phyloP scores from a whole-genome alignment of 2,113 vertebrate genomes.

The Solea solea region DNA sequence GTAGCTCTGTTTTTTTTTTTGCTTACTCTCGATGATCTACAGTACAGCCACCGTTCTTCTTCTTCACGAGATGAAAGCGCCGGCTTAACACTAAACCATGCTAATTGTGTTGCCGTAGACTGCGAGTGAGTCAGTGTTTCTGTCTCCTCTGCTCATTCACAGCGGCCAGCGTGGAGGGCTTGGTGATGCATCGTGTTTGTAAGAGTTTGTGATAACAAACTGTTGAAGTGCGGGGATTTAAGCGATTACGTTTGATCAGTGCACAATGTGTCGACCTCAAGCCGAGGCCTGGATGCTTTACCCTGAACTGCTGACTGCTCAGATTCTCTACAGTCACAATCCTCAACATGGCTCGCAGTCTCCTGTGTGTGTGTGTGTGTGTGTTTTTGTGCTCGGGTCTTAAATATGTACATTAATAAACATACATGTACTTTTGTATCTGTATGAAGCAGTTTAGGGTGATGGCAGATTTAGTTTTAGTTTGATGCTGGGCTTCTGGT shows the following conservation, averaged over 20 bases:
- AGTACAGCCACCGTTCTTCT: too few species aligned
- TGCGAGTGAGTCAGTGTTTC: constrained; percentile 9
- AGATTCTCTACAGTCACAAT: constrained; percentile 62
- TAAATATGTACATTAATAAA: too few species aligned
- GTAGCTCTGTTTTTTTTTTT: too few species aligned
- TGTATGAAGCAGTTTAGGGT: too few species aligned
- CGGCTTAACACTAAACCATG: too few species aligned
- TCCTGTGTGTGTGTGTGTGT: not conserved
- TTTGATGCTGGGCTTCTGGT: not conserved
- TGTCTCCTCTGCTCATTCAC: constrained; percentile 11
- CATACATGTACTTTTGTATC: too few species aligned
- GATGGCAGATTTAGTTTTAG: too few species aligned
- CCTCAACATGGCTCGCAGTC: constrained; percentile 18
- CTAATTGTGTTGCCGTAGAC: constrained; percentile 4
- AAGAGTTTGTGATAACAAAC: constrained; percentile 64
- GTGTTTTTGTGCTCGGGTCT: not conserved
- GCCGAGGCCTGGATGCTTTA: constrained; percentile 61
- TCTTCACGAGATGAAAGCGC: too few species aligned
- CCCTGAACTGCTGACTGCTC: constrained; percentile 72
- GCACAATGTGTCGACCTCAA: constrained; percentile 62
- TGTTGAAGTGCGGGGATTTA: constrained; percentile 74
- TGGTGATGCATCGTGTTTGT: constrained; percentile 27
- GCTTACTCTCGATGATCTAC: too few species aligned
- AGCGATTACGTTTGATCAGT: constrained; percentile 78
- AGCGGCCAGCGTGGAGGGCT: constrained; percentile 2